Evolutionary conservation across 2,113 vertebrate genomes (phyloP), one percentile per base, ranked within the genome.

Genomic region (Lonchura striata): DNA sequence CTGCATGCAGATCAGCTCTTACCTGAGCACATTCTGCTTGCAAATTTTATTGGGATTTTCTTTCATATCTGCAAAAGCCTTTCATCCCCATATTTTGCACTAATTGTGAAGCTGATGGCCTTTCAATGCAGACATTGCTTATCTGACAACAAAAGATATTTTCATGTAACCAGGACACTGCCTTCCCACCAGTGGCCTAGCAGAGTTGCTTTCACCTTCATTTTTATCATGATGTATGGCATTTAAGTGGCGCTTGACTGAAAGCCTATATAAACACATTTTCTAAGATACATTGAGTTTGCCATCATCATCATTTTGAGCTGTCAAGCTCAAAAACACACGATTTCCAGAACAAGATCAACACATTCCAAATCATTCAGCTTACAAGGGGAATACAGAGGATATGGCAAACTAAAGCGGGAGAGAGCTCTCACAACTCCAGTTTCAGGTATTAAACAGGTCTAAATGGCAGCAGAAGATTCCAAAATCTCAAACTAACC

Each of bases 241-340:
- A 18, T 94, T 94, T 95, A 95, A 94, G 39, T 65, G 65, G 41
- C 65, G 85, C 71, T 80, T 88, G 94, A 88, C 71, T 70, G 82
- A 91, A 74, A 88, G 53, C 85, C 88, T 93, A 42, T 77, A 65
- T 77, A 92, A 92, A 80, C 88, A 53, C 5, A 7, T 65, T 90
- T 89, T 85, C 79, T 92, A 80, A 92, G 85, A 76, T 86, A 78
- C 66, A 85, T 64, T 2, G 20, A 82, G 70, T 80, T 96, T 90
- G 59, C 57, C 49, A 69, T 93, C 46, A 49, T 91, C 65, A 85
- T 96, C 15, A 85, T 76, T 96, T 88, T 93, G 50, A 92, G 75
- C 79, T 92, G 82, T 93, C 85, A 91, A 61, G 49, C 50, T 90
- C 47, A 54, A 82, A 90, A 79, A 3, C 70, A 42, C 75, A 68